Conservation (phyloP, 2,888 invertebrate genomes). For the Chironomus riparius region DNA sequence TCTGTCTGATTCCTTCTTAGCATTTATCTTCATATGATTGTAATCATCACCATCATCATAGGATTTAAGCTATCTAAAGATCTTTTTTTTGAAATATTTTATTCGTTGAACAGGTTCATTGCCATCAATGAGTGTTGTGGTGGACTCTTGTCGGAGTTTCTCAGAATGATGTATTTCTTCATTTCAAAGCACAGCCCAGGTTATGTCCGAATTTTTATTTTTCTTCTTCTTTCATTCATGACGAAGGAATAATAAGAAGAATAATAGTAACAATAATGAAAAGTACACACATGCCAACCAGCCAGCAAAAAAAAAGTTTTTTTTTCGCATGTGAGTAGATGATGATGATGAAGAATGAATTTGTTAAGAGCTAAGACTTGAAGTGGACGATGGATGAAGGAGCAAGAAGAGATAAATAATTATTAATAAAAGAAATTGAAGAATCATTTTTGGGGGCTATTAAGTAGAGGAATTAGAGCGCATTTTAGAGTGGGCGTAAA, state of each 20-base stretch:
- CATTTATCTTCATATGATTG: not conserved
- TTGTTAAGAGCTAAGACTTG: too few relatives aligned
- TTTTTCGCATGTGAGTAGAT: not conserved
- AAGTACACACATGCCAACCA: not conserved
- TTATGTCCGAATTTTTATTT: not conserved
- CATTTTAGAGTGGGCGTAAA: too few relatives aligned
- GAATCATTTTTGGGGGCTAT: too few relatives aligned
- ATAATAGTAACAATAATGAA: not conserved
- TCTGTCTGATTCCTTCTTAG: not conserved
- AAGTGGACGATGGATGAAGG: not conserved
- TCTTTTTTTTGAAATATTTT: not conserved
- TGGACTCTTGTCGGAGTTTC: not conserved
- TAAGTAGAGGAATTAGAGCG: too few relatives aligned
- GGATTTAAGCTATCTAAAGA: too few relatives aligned
- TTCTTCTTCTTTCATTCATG: not conserved
- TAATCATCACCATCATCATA: too few relatives aligned
- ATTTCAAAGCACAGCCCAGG: not conserved
- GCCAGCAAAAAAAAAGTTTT: not conserved
- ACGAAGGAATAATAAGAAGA: not conserved
- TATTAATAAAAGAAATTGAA: too few relatives aligned
- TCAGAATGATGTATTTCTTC: slow-evolving; percentile 5
- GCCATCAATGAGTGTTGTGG: not conserved
- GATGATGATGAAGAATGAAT: not conserved
- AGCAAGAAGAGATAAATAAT: not conserved
- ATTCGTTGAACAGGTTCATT: slow-evolving; percentile 3